Conservation (phyloP, 2,797 vertebrate species). For the Darevskia nairensis region DNA sequence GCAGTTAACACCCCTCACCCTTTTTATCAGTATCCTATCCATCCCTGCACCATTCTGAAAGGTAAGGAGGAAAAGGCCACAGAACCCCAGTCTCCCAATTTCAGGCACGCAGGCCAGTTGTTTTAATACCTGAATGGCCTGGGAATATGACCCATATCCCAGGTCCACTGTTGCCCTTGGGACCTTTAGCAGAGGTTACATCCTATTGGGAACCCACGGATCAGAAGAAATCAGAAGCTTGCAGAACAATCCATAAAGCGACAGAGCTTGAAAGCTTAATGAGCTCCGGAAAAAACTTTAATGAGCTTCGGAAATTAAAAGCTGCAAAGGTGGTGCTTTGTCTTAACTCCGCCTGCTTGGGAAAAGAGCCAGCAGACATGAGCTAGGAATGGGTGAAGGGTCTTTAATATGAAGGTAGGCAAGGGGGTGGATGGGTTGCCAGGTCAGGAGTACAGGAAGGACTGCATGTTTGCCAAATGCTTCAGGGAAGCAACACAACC, state of each 20-base stretch:
- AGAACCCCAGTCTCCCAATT: not conserved
- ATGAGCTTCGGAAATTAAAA: not conserved
- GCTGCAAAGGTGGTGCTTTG: not conserved
- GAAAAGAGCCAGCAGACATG: not conserved
- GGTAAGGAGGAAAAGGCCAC: not conserved
- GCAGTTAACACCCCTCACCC: not conserved
- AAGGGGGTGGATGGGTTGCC: not conserved
- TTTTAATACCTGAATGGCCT: not conserved
- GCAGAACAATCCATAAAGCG: not conserved
- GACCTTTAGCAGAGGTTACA: not conserved
- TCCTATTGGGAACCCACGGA: not conserved
- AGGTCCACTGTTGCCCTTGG: no score
- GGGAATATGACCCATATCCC: not conserved
- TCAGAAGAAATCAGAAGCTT: not conserved
- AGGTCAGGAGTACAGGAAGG: no score
- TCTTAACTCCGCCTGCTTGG: not conserved
- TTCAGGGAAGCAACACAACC: no score
- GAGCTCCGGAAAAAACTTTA: no score
- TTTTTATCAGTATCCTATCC: no score
- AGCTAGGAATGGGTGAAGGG: no score
- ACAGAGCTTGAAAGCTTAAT: not conserved
- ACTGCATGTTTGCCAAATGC: no score
- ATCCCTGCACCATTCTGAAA: not conserved
- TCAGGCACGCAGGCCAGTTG: not conserved
- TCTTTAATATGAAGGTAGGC: not conserved